phyloP scores from a whole-genome alignment of 2,888 invertebrate genomes.

The Acanthosepion lycidas region DNA sequence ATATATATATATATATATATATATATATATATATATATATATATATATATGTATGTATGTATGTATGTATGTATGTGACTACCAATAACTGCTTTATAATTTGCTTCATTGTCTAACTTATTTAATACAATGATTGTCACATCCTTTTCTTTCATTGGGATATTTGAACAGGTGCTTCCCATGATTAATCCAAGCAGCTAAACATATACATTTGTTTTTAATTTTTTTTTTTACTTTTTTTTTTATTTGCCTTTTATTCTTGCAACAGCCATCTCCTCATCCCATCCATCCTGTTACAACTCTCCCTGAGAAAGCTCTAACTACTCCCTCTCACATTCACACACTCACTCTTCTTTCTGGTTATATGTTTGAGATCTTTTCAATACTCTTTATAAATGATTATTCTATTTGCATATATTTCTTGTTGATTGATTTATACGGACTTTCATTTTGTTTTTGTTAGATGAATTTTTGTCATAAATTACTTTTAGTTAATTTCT shows the following conservation, averaged over 20 bases:
- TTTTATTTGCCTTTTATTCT: not conserved
- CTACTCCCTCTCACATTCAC: not conserved
- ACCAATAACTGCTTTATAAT: not conserved
- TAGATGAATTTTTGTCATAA: not conserved
- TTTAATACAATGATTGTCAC: not conserved
- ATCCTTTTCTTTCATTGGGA: not conserved
- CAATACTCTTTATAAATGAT: not conserved
- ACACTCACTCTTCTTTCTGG: not conserved
- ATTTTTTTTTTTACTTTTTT: not conserved
- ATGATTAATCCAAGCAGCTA: not conserved
- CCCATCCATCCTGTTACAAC: not conserved
- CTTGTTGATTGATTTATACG: not conserved
- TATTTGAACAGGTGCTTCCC: not conserved
- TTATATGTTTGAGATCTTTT: not conserved
- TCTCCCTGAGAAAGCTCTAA: not conserved
- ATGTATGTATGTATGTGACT: not conserved
- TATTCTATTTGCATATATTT: no score
- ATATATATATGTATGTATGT: no score
- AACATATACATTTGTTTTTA: not conserved
- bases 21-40: no score
- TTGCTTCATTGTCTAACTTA: not conserved
- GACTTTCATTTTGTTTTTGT: not conserved
- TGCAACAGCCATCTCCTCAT: not conserved
- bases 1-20: no score
- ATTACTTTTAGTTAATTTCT: no score